Conservation (phyloP, 2,113 vertebrate species). For the Dolichotis patagonum region DNA sequence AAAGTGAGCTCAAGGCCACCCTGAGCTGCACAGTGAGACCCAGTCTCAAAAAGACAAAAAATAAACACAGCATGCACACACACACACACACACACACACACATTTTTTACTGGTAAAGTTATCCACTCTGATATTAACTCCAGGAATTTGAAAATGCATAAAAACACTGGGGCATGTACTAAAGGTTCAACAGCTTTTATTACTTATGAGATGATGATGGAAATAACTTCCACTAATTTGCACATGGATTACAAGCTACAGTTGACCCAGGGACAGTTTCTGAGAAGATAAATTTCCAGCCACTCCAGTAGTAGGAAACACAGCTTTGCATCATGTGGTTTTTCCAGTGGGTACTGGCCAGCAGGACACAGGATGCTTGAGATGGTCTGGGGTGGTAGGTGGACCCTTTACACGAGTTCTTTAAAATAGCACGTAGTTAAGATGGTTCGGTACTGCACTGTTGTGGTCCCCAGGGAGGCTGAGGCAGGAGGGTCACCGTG, state of each 20-base stretch:
- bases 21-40: too few relatives aligned
- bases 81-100: too few relatives aligned
- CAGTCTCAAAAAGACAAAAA: too few relatives aligned
- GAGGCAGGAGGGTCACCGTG: background rate
- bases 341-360: background rate
- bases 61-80: too few relatives aligned
- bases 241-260: background rate
- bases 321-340: background rate
- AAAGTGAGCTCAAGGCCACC: too few relatives aligned
- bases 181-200: background rate
- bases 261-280: background rate
- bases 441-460: background rate
- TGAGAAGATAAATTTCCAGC: background rate
- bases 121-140: background rate
- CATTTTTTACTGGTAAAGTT: background rate
- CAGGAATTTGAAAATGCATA: background rate
- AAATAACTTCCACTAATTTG: background rate
- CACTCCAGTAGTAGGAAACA: background rate
- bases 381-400: background rate
- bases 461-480: background rate
- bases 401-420: background rate
- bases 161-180: background rate
- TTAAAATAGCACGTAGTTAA: background rate
- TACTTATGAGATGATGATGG: background rate
- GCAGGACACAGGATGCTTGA: background rate